Conservation (phyloP, 2,888 invertebrate genomes). For the Eurytoma adleriae region DNA sequence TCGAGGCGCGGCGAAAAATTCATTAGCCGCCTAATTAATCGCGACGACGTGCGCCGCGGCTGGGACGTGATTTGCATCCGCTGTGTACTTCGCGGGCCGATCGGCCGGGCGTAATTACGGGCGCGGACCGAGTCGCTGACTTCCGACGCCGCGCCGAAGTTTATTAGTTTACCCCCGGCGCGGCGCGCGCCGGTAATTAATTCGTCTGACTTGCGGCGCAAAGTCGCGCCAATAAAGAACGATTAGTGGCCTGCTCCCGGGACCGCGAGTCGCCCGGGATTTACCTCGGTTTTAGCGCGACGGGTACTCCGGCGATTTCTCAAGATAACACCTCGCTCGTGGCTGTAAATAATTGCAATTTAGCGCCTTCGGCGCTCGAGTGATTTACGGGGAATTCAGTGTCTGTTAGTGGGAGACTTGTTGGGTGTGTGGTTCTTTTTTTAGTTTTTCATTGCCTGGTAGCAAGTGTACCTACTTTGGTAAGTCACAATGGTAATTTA, state of each 20-base stretch:
- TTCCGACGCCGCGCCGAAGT: neutral
- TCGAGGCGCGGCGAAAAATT: neutral
- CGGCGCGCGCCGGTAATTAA: constrained; percentile 10
- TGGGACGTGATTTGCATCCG: neutral
- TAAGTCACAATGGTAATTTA: neutral
- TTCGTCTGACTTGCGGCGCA: neutral
- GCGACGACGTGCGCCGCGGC: neutral
- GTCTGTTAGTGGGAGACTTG: neutral
- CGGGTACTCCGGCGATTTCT: too few species aligned
- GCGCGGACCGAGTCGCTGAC: neutral
- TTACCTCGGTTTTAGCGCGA: too few species aligned
- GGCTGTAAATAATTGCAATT: too few species aligned
- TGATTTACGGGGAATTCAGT: neutral
- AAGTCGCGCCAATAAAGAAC: constrained; percentile 12
- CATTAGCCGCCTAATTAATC: neutral
- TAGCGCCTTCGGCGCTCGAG: neutral
- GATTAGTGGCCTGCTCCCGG: neutral
- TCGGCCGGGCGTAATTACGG: neutral
- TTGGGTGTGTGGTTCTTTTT: neutral
- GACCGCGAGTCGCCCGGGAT: too few species aligned
- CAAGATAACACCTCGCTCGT: too few species aligned
- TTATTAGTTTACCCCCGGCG: constrained; percentile 10
- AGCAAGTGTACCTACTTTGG: neutral
- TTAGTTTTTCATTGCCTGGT: neutral
- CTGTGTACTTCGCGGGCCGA: neutral